A percentile compares a stretch with the other conserved stretches of the same genome.
These are phyloP conservation scores for Caretta caretta DNA, from an alignment of 2,113 vertebrate species.

Conservation along the genomic window DNA sequence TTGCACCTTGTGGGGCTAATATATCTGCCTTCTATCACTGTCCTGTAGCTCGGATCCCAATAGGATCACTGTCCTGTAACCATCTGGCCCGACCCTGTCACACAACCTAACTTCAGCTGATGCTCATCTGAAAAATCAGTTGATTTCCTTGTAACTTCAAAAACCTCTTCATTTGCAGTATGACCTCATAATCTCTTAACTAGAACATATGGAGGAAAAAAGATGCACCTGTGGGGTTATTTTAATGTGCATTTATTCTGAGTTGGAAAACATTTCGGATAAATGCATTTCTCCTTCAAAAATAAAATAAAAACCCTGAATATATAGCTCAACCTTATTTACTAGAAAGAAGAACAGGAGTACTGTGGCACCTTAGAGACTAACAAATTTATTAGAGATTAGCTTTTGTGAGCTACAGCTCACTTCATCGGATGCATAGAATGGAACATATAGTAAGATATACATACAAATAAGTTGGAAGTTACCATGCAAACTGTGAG, in stretches of 20 bases:
- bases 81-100: too few species aligned
- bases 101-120: background rate
- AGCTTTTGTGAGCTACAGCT: too few species aligned
- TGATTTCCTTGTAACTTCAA: constrained; percentile 39
- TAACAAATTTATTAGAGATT: too few species aligned
- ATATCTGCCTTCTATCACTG: too few species aligned
- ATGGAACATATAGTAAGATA: too few species aligned
- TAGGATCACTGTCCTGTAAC: too few species aligned
- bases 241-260: constrained; percentile 37
- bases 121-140: constrained; percentile 1
- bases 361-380: too few species aligned
- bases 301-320: constrained; percentile 4
- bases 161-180: constrained; percentile 26
- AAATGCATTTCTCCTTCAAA: background rate
- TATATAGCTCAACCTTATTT: background rate
- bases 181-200: constrained; percentile 45
- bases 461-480: too few species aligned
- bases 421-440: too few species aligned
- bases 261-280: background rate
- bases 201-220: constrained; percentile 28
- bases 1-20: background rate
- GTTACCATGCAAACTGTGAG: too few species aligned
- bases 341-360: background rate
- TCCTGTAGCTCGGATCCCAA: too few species aligned
- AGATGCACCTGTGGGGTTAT: background rate